Conservation (phyloP, 1,140 invertebrate genomes). For the Elymnias hypermnestra region DNA sequence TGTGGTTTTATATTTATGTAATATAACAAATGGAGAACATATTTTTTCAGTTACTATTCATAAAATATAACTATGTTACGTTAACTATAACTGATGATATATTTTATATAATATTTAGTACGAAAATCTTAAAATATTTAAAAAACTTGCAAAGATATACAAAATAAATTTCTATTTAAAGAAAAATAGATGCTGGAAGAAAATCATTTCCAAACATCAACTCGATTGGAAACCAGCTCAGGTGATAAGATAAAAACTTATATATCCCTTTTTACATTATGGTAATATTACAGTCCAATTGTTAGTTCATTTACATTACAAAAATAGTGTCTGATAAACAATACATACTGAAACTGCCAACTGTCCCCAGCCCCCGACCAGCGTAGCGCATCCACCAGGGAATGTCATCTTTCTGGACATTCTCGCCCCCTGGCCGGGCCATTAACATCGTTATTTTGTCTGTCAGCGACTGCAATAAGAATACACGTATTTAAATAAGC, state of each 20-base stretch:
- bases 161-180: not conserved
- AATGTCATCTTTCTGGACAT: slow-evolving; percentile 85
- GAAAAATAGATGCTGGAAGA: too few relatives aligned
- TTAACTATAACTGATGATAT: too few relatives aligned
- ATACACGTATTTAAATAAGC: slow-evolving; percentile 27
- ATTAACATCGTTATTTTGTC: slow-evolving; percentile 86
- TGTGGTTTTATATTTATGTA: too few relatives aligned
- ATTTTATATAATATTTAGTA: too few relatives aligned
- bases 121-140: too few relatives aligned
- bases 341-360: slow-evolving; percentile 82
- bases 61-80: too few relatives aligned
- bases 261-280: slow-evolving; percentile 1
- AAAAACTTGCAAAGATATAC: not conserved
- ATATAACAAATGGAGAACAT: too few relatives aligned
- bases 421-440: slow-evolving; percentile 85
- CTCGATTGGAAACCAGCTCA: slow-evolving; percentile 19
- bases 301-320: not conserved
- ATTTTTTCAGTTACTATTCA: too few relatives aligned
- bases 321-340: slow-evolving; percentile 1
- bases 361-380: slow-evolving; percentile 87
- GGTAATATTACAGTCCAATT: not conserved
- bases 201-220: too few relatives aligned
- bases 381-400: slow-evolving; percentile 94
- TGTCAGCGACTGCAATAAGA: slow-evolving; percentile 81
- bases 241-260: slow-evolving; percentile 38